Percentiles rank a stretch among this genome's conserved stretches.
phyloP scores from a whole-genome alignment of 2,888 invertebrate species.

The Diachrysia chrysitis region DNA sequence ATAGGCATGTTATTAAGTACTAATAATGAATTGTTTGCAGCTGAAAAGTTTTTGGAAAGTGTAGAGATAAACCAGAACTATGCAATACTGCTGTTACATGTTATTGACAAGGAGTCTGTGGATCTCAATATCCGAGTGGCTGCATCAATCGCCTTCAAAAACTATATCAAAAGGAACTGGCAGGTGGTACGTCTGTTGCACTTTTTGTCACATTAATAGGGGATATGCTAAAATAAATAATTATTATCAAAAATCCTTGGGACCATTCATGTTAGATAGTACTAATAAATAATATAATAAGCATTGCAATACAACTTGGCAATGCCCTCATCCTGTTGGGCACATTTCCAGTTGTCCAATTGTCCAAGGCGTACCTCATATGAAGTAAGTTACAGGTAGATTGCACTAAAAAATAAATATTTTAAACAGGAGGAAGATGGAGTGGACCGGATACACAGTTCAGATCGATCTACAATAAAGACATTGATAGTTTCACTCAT shows the following conservation, averaged over 20 bases:
- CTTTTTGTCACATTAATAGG: conserved; percentile 12
- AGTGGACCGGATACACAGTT: conserved; percentile 93
- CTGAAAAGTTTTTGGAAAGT: conserved; percentile 97
- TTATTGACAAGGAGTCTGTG: conserved; percentile 95
- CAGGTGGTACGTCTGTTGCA: conserved; percentile 91
- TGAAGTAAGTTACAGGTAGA: no score
- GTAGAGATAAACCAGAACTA: conserved; percentile 97
- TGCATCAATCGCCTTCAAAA: conserved; percentile 98
- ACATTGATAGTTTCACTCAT: conserved; percentile 96
- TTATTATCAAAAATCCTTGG: no score
- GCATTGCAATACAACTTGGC: no score
- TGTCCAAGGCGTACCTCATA: no score
- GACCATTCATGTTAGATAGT: background rate
- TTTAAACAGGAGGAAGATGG: conserved; percentile 91
- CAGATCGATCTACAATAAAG: conserved; percentile 95
- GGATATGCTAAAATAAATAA: no score
- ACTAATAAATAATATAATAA: no score
- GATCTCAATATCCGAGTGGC: conserved; percentile 95
- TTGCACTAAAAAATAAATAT: background rate
- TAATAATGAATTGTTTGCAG: conserved; percentile 81
- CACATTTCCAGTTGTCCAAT: no score
- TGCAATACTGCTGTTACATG: conserved; percentile 94
- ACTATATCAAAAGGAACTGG: conserved; percentile 99
- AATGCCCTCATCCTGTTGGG: no score
- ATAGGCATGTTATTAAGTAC: background rate